Evolutionary conservation across 2,888 invertebrate species (phyloP), one percentile per base, ranked within the genome.

Genomic region (Chromoteleia sp.): DNA sequence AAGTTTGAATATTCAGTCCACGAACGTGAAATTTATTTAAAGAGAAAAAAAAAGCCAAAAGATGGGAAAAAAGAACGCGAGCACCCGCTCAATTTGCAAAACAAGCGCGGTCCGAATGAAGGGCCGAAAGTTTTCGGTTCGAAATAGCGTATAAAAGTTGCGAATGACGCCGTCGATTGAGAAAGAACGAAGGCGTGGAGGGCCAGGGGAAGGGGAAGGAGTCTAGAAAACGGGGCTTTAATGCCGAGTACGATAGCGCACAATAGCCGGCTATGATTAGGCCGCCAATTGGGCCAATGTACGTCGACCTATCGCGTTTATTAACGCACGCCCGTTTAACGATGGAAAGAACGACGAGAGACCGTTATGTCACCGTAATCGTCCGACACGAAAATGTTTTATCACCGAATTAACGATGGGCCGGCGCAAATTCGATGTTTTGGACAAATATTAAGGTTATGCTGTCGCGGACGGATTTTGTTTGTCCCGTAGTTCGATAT

Each of bases 211-310:
- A n/a, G n/a, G n/a, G n/a, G n/a, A n/a, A n/a, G 5, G 19, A 5
- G 21, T 17, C 48, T 48, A 2, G 48, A 19, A 48, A 48, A 19
- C 7, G 48, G 48, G n/a, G n/a, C 25, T 52, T 52, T 52, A 52
- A 52, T 52, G 39, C 25, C 25, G 25, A 25, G 25, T 25, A 25
- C 2, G 25, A 25, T 2, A 25, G 25, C 25, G 41, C 36, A 65
- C 74, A 65, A 74, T 74, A 29, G 30, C 43, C 15, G 59, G 7
- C 43, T 41, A 58, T 54, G 61, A 68, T 68, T 68, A 70, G 70
- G 39, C 41, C 12, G 5, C 48, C 59, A 76, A 76, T 76, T 76
- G 76, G 67, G 15, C 59, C 48, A 77, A 63, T 61, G 54, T 39
- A 58, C 59, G 48, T 48, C 56, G 43, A 61, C 56, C 63, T 36